Percentiles rank a stretch among this genome's conserved stretches.
Conservation (phyloP, 2,797 vertebrate genomes). For the Phalanger gymnotis region DNA sequence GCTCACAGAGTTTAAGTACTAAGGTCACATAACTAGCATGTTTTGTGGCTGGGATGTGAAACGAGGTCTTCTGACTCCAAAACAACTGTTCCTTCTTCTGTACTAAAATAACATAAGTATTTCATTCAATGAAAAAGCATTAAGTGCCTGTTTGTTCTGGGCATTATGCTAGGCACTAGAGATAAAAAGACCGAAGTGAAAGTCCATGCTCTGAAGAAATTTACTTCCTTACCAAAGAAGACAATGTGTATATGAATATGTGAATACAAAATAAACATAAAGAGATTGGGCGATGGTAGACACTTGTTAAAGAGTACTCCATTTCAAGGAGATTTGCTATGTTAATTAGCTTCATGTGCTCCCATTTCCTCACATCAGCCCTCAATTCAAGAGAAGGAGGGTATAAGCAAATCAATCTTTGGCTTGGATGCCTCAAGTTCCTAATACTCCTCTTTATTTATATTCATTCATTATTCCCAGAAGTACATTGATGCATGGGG, state of each 20-base stretch:
- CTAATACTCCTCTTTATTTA: not conserved
- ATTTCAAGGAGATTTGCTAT: not conserved
- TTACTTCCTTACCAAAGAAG: not conserved
- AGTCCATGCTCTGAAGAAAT: not conserved
- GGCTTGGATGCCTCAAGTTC: not conserved
- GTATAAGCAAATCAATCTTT: not conserved
- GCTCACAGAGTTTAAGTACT: not conserved
- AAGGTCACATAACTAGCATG: not conserved
- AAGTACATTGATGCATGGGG: not conserved
- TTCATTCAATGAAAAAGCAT: no score
- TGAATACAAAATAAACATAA: not conserved
- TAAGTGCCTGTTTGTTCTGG: not conserved
- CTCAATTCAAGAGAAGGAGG: constrained; percentile 9
- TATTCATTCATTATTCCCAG: not conserved
- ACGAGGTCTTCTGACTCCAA: not conserved
- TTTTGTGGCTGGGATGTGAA: not conserved
- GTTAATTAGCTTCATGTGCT: constrained; percentile 7
- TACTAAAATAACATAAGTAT: not conserved
- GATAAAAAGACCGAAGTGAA: not conserved
- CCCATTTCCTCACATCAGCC: not conserved
- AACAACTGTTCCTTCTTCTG: not conserved
- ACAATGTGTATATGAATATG: not conserved
- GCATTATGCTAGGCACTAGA: not conserved
- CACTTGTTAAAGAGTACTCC: not conserved
- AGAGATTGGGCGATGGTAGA: not conserved